Conservation (phyloP, 2,113 vertebrate genomes). For the Uria aalge region DNA sequence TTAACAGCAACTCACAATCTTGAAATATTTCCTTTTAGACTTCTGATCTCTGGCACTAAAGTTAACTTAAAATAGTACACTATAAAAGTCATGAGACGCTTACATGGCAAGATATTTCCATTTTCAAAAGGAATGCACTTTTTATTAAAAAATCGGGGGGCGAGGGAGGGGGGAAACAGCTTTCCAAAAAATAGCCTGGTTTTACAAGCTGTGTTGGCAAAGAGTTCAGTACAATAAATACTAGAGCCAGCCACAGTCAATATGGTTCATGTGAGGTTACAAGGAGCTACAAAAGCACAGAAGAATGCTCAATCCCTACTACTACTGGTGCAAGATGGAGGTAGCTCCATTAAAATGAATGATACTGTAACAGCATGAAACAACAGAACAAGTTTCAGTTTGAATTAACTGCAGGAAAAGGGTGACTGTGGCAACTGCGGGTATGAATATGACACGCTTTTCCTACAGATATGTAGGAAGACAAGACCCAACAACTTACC, state of each 20-base stretch:
- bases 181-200: not conserved
- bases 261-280: slow-evolving; percentile 36
- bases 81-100: not conserved
- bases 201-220: slow-evolving; percentile 40
- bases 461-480: not conserved
- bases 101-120: not conserved
- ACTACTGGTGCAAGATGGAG: not conserved
- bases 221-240: slow-evolving; percentile 24
- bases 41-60: not conserved
- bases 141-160: not conserved
- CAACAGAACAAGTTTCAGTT: not conserved
- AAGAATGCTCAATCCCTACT: not conserved
- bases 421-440: not conserved
- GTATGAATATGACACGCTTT: not conserved
- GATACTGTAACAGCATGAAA: not conserved
- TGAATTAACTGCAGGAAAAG: not conserved
- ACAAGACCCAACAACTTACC: slow-evolving; percentile 71
- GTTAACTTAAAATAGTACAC: not conserved
- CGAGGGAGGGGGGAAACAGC: not conserved
- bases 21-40: not conserved
- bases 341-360: not conserved
- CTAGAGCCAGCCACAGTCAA: slow-evolving; percentile 14
- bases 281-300: not conserved
- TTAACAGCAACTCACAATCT: not conserved
- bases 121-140: not conserved